phyloP scores from a whole-genome alignment of 2,113 vertebrate genomes.

The Oryzias melastigma region DNA sequence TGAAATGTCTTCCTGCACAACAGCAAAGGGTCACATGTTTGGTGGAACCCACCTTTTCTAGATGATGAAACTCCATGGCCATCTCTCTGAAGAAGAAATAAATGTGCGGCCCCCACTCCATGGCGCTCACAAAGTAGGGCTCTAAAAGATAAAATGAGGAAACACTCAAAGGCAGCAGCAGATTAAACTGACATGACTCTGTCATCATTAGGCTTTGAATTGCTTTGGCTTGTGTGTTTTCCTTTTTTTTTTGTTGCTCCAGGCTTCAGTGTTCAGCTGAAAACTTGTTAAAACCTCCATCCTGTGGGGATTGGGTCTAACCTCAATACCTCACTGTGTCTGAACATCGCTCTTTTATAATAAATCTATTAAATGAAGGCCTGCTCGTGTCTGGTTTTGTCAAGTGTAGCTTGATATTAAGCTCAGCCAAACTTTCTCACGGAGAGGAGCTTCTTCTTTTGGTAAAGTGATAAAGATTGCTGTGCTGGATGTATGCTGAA shows the following conservation, averaged over 20 bases:
- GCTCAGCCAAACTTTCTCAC: conserved; percentile 3
- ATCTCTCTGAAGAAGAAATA: conserved; percentile 99
- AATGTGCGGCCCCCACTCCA: conserved; percentile 93
- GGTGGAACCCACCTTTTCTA: conserved; percentile 87
- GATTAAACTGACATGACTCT: conserved; percentile 22
- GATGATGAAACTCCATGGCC: conserved; percentile 96
- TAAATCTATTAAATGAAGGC: conserved; percentile 13
- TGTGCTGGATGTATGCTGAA: conserved; percentile 10
- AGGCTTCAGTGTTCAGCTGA: conserved; percentile 4
- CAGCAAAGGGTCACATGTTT: too few relatives aligned
- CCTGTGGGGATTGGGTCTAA: conserved; percentile 37
- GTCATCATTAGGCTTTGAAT: conserved; percentile 51
- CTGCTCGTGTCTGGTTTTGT: conserved; percentile 26
- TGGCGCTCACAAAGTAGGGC: conserved; percentile 91
- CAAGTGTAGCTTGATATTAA: conserved; percentile 19
- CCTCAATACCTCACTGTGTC: conserved; percentile 50
- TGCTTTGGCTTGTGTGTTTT: conserved; percentile 15
- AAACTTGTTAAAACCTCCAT: conserved; percentile 32
- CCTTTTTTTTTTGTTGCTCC: background rate
- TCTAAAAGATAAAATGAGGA: conserved; percentile 72
- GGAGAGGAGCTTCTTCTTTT: conserved; percentile 12
- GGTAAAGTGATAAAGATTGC: conserved; percentile 4
- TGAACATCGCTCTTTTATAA: conserved; percentile 25
- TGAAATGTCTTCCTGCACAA: too few relatives aligned
- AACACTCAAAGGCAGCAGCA: conserved; percentile 9